Evolutionary conservation across 1,140 invertebrate species (phyloP), one percentile per base, ranked within the genome.

Genomic region (Meloidogyne chitwoodi): DNA sequence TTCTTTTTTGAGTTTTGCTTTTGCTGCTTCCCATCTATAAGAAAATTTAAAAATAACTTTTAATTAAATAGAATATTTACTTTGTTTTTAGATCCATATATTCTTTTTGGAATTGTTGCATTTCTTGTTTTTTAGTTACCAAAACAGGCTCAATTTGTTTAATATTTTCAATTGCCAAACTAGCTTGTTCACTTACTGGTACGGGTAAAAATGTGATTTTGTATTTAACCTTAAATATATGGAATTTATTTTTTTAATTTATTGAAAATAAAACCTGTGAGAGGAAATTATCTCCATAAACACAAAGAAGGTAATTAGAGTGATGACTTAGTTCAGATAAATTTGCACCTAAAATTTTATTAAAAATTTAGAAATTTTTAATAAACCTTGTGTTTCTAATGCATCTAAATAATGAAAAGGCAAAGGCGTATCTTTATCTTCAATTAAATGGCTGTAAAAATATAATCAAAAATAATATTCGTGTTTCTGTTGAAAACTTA

Each of bases 261-360:
- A n/a, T n/a, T n/a, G n/a, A 68, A 69, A 69, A 26, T 24, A 16
- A 44, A 26, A 73, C 71, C 56, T 24, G 29, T 73, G 34, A 22
- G 31, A 84, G 63, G 75, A 85, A 84, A 73, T 84, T 84, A 71
- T 84, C 83, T 12, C 85, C 85, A 71, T 87, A 87, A 22, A 87
- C 86, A 70, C 85, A 87, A 24, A 87, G 64, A 64, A 84, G 70
- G 65, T 87, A 84, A 19, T 79, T 26, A 24, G 67, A 22, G 81
- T 38, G 16, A 41, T 62, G 41, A 27, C 24, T n/a, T n/a, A 56
- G 38, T 26, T 87, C 84, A 22, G 87, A 75, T 19, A 80, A 74
- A 34, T 86, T 78, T 14, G 83, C 77, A 6, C 83, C 84, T 81
- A 61, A 56, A 81, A 65, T 29, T 24, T 64, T 5, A 34, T 2